A percentile compares a stretch with the other conserved stretches of the same genome.
Conservation (phyloP, 64 coral and sea anemone species). For the Porites australiensis region DNA sequence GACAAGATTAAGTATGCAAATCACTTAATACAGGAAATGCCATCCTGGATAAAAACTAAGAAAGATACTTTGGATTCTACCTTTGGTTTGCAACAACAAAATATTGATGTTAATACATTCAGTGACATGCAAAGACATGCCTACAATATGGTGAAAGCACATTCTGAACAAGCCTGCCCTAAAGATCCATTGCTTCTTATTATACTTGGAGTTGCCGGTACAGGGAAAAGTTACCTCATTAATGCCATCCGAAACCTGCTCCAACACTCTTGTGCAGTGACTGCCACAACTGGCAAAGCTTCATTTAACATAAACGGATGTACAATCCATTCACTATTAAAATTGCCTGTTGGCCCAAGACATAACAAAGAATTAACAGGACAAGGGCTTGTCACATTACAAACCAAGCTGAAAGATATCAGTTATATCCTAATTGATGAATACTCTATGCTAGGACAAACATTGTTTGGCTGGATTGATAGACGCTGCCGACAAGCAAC, state of each 20-base stretch:
- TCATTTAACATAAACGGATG: slow-evolving; percentile 26
- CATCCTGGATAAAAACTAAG: no score
- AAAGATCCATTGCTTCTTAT: slow-evolving; percentile 57
- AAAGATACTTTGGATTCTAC: background rate
- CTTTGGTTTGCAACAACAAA: slow-evolving; percentile 4
- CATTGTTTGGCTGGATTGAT: no score
- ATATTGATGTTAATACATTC: no score
- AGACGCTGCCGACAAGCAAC: no score
- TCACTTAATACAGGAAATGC: no score
- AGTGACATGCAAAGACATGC: no score
- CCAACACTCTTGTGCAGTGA: no score
- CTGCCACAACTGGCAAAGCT: no score
- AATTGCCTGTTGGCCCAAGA: slow-evolving; percentile 49
- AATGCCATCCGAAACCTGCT: slow-evolving; percentile 42
- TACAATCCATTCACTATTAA: slow-evolving; percentile 44
- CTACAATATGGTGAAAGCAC: slow-evolving; percentile 23
- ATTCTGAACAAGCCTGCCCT: slow-evolving; percentile 26
- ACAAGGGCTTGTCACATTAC: slow-evolving; percentile 33
- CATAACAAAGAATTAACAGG: slow-evolving; percentile 45
- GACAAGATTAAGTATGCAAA: no score
- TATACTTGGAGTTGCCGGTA: no score
- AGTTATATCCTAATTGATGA: slow-evolving; percentile 55
- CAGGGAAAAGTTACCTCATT: no score
- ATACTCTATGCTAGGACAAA: slow-evolving; percentile 64
- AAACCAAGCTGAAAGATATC: slow-evolving; percentile 30